phyloP scores from a whole-genome alignment of 2,888 invertebrate genomes.

The Spodoptera littoralis region DNA sequence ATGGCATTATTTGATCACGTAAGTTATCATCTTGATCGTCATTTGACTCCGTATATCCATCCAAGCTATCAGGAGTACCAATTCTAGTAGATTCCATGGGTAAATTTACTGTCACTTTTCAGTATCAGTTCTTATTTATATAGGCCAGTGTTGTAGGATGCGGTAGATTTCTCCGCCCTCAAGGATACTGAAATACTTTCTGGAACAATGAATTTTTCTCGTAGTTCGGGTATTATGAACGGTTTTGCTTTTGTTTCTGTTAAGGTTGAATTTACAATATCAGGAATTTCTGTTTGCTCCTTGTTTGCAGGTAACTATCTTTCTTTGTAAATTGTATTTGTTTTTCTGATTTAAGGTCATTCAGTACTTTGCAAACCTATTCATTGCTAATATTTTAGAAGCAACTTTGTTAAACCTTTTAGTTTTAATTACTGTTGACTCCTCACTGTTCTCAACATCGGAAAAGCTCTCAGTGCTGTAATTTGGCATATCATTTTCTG shows the following conservation, averaged over 20 bases:
- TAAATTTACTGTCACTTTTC: slow-evolving; percentile 32
- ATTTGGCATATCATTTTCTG: slow-evolving; percentile 52
- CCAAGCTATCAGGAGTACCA: slow-evolving; percentile 62
- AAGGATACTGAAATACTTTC: slow-evolving; percentile 80
- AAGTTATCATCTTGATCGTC: slow-evolving; percentile 67
- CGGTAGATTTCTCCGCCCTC: slow-evolving; percentile 71
- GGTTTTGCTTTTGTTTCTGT: slow-evolving; percentile 68
- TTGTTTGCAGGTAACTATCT: slow-evolving; percentile 51
- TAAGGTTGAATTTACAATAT: slow-evolving; percentile 84
- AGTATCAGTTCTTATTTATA: slow-evolving; percentile 19
- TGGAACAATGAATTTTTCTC: slow-evolving; percentile 78
- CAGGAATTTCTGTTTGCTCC: slow-evolving; percentile 77
- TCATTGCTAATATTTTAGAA: slow-evolving; percentile 73
- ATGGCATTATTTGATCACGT: slow-evolving; percentile 64
- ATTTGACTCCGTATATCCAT: slow-evolving; percentile 59
- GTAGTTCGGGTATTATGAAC: slow-evolving; percentile 65
- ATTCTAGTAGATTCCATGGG: slow-evolving; percentile 42
- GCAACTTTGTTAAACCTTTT: slow-evolving; percentile 72
- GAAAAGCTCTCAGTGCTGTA: slow-evolving; percentile 50
- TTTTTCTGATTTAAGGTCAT: slow-evolving; percentile 62
- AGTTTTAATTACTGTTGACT: slow-evolving; percentile 19
- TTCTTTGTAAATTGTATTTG: slow-evolving; percentile 40
- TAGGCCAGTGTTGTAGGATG: slow-evolving; percentile 42
- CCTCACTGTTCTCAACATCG: slow-evolving; percentile 27
- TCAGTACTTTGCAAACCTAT: slow-evolving; percentile 76